Conservation (phyloP, 2,888 invertebrate genomes). For the Caenorhabditis parvicauda region DNA sequence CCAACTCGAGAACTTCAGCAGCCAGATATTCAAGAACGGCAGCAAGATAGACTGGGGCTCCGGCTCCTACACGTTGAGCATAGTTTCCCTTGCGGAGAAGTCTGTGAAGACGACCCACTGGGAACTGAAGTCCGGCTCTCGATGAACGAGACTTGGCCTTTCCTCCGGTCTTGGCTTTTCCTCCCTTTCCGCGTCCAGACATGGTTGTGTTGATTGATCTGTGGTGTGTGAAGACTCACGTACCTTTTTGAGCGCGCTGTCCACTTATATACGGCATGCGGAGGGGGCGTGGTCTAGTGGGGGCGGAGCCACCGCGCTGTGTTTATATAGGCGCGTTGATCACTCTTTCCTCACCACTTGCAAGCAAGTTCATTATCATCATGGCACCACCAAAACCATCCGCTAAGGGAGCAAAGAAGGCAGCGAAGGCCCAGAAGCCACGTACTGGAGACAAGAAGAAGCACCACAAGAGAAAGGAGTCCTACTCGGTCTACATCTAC, state of each 20-base stretch:
- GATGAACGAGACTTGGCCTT: constrained; percentile 54
- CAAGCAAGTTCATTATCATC: too few species aligned
- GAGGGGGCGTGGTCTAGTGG: neutral
- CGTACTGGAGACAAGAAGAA: constrained; percentile 60
- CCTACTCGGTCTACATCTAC: constrained; percentile 68
- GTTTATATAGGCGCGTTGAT: neutral
- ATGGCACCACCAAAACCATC: constrained; percentile 54
- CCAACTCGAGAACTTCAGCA: constrained; percentile 43
- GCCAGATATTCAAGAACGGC: constrained; percentile 56
- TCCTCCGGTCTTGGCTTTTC: constrained; percentile 36
- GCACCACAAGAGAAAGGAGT: constrained; percentile 51
- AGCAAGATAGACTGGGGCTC: constrained; percentile 54
- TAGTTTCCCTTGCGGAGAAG: constrained; percentile 53
- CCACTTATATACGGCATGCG: too few species aligned
- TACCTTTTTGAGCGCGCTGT: too few species aligned
- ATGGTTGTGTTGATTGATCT: too few species aligned
- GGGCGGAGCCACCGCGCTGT: too few species aligned
- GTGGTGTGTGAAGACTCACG: too few species aligned
- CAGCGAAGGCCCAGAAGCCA: constrained; percentile 47
- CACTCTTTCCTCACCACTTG: too few species aligned
- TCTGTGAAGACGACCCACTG: constrained; percentile 56
- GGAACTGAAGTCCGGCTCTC: constrained; percentile 60
- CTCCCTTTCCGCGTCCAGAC: constrained; percentile 76
- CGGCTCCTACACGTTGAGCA: constrained; percentile 54
- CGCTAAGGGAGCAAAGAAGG: constrained; percentile 61